These are phyloP conservation scores for Hemichromis elongatus DNA, from an alignment of 2,113 vertebrate species.

Conservation along the genomic window DNA sequence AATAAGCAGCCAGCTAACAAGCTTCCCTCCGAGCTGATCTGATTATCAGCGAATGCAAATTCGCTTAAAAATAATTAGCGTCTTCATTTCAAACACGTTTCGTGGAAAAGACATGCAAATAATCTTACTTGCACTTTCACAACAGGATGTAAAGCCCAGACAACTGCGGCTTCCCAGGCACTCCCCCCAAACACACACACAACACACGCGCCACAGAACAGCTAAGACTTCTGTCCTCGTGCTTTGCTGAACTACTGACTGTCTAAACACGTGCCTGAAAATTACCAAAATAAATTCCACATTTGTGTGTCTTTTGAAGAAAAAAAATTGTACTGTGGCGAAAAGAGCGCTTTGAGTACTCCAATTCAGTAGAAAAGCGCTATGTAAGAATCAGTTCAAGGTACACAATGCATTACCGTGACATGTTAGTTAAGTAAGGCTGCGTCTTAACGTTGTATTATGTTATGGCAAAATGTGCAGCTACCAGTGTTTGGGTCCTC, in stretches of 20 bases:
- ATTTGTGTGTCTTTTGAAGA: neutral
- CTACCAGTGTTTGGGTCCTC: conserved; percentile 4
- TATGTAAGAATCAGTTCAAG: no score
- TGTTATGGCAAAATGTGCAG: neutral
- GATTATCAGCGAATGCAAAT: conserved; percentile 23
- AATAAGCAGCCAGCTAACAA: neutral
- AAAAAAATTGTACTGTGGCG: no score
- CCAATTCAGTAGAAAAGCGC: no score
- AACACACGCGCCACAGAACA: neutral
- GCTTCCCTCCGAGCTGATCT: neutral
- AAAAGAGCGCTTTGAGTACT: no score
- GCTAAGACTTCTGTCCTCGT: neutral
- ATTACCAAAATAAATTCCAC: rapidly evolving
- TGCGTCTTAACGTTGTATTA: neutral
- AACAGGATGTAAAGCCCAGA: conserved; percentile 34
- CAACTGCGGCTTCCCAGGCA: neutral
- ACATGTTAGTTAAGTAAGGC: rapidly evolving
- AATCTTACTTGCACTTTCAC: conserved; percentile 46
- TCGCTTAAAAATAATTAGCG: neutral
- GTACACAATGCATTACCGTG: rapidly evolving
- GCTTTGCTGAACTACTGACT: neutral
- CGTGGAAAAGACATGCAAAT: conserved; percentile 53
- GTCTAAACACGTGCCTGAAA: neutral
- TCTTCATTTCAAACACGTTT: neutral
- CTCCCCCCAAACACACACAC: neutral